Conservation (phyloP, 2,888 invertebrate genomes). For the Exocentrus adspersus region DNA sequence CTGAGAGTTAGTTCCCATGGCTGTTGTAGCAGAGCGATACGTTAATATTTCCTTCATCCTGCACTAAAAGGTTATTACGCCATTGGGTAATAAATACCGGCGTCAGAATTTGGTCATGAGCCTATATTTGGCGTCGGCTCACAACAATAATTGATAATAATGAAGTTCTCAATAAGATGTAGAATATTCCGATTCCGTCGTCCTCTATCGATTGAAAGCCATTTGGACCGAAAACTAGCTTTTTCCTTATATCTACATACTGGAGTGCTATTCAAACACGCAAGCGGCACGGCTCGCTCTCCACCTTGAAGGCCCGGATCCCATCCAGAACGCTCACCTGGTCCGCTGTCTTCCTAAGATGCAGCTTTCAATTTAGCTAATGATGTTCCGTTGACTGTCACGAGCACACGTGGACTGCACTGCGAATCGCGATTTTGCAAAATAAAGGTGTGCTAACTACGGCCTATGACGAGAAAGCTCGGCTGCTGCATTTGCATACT, state of each 20-base stretch:
- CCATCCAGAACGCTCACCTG: constrained; percentile 41
- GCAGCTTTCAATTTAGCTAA: constrained; percentile 66
- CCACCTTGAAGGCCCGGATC: constrained; percentile 45
- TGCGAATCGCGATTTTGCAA: constrained; percentile 59
- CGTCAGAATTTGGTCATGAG: constrained; percentile 17
- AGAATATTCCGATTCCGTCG: constrained; percentile 47
- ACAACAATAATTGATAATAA: constrained; percentile 44
- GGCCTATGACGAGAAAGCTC: constrained; percentile 21
- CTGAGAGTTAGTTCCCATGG: too few species aligned
- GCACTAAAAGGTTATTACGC: background rate
- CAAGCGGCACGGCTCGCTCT: constrained; percentile 49
- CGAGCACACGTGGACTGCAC: constrained; percentile 62
- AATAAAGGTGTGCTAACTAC: constrained; percentile 56
- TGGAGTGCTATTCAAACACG: constrained; percentile 64
- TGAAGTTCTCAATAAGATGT: constrained; percentile 45
- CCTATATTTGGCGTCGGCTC: constrained; percentile 15
- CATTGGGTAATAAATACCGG: constrained; percentile 13
- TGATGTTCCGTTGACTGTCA: constrained; percentile 65
- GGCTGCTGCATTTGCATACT: constrained; percentile 10
- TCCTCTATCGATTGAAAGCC: constrained; percentile 56
- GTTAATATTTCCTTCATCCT: too few species aligned
- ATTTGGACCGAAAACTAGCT: constrained; percentile 61
- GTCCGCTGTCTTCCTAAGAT: constrained; percentile 60
- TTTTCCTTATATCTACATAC: constrained; percentile 62
- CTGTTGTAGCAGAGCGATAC: too few species aligned